Conservation (phyloP, 2,113 vertebrate species). For the Thamnophis sirtalis region DNA sequence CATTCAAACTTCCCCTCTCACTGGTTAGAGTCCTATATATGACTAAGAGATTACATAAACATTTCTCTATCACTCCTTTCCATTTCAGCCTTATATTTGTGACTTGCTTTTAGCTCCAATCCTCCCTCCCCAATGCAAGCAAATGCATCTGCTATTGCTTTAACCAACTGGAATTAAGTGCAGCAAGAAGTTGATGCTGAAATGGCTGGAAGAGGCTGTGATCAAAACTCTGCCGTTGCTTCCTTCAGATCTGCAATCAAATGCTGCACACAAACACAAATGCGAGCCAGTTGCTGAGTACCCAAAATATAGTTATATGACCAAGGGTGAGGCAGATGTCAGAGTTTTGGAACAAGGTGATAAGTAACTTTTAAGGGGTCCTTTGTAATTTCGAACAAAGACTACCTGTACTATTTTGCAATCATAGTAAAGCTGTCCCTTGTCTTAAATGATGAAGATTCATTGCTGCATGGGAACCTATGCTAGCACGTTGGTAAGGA, state of each 20-base stretch:
- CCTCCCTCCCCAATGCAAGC: background rate
- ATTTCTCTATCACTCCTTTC: slow-evolving; percentile 27
- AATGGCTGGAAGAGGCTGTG: background rate
- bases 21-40: background rate
- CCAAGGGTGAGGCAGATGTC: background rate
- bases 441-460: background rate
- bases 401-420: background rate
- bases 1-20: fast-evolving
- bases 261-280: background rate
- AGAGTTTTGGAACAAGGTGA: background rate
- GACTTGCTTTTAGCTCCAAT: slow-evolving; percentile 25
- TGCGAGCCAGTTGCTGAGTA: background rate
- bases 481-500: background rate
- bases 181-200: background rate
- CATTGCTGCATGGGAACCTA: background rate
- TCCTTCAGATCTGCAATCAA: background rate
- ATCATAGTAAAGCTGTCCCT: background rate
- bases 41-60: background rate
- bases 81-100: background rate
- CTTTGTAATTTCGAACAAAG: background rate
- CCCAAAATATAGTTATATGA: background rate
- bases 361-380: background rate
- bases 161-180: background rate
- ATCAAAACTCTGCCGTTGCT: background rate
- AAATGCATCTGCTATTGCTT: background rate